Evolutionary conservation across 2,113 vertebrate species (phyloP), one percentile per base, ranked within the genome.

Genomic region (Caranx melampygus): DNA sequence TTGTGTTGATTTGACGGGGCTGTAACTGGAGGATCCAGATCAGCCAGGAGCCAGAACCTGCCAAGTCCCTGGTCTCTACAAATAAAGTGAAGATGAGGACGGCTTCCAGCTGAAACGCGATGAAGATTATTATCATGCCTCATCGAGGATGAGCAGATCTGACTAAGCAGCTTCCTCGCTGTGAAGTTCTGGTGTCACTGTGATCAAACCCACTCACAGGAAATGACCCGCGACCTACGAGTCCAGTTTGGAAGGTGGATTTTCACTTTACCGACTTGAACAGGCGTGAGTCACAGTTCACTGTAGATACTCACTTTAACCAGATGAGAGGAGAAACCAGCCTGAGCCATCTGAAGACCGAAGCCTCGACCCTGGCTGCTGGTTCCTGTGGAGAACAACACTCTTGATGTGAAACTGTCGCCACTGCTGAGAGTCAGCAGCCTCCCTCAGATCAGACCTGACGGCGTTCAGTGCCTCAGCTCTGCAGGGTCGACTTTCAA

Each of bases 311-410:
- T 95, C 92, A 99, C 98, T 95, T 96, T 96, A 26, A 99, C 97
- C 44, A 98, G 91, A 2, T 98, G 97, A 0, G 97, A 97, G 61
- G 98, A 99, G 86, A 99, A 99, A n/a, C 98, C 98, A 0, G 97
- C 98, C 92, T 99, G 98, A 5, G 97, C 99, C 98, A 99, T 99
- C 88, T 99, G 98, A 73, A 99, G 90, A 3, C 96, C 96, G 6
- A 99, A 99, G 18, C 96, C 95, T 26, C 95, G 96, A 73, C 97
- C 97, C 0, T 97, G 97, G 90, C 96, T 97, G 89, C 95, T 97
- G 77, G 97, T 97, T 78, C 98, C 98, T 99, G 76, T 49, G 67
- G 63, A 57, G n/a, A 62, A 4, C 57, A 47, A 37, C 37, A 37
- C 49, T 16, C 20, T 18, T 20, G 7, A 9, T 52, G 51, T 10